phyloP scores from a whole-genome alignment of 2,888 invertebrate genomes.

The Erannis defoliaria region DNA sequence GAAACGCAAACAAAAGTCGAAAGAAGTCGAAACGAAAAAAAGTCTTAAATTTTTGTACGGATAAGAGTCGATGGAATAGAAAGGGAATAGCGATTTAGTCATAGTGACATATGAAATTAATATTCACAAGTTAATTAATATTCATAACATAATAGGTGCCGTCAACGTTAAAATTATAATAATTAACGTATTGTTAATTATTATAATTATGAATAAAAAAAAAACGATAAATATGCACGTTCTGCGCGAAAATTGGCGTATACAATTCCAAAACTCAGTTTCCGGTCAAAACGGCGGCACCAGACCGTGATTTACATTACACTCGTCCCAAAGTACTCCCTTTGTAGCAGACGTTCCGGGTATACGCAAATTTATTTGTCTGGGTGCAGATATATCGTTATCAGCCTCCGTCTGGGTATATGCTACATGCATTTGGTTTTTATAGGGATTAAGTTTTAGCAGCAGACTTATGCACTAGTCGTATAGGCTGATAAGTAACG shows the following conservation, averaged over 20 bases:
- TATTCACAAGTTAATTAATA: neutral
- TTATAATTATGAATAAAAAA: neutral
- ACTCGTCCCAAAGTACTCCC: conserved; percentile 62
- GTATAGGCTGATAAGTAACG: too few species aligned
- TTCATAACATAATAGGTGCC: too few species aligned
- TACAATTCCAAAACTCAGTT: conserved; percentile 16
- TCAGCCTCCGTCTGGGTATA: conserved; percentile 43
- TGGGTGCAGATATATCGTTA: conserved; percentile 61
- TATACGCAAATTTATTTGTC: conserved; percentile 72
- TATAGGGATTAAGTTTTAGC: too few species aligned
- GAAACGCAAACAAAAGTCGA: too few species aligned
- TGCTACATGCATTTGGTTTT: conserved; percentile 9
- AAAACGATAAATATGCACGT: conserved; percentile 2
- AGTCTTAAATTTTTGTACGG: too few species aligned
- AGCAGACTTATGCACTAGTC: too few species aligned
- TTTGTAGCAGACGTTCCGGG: conserved; percentile 68
- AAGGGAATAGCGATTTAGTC: neutral
- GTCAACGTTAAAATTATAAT: too few species aligned
- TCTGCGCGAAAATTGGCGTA: conserved; percentile 4
- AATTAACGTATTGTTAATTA: neutral
- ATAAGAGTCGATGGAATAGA: too few species aligned
- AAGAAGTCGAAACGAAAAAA: too few species aligned
- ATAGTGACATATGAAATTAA: neutral
- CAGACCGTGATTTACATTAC: conserved; percentile 71
- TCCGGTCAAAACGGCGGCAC: conserved; percentile 55